Base-by-base conservation (phyloP, 2,888 invertebrate genomes). In the Acleris cristana region DNA sequence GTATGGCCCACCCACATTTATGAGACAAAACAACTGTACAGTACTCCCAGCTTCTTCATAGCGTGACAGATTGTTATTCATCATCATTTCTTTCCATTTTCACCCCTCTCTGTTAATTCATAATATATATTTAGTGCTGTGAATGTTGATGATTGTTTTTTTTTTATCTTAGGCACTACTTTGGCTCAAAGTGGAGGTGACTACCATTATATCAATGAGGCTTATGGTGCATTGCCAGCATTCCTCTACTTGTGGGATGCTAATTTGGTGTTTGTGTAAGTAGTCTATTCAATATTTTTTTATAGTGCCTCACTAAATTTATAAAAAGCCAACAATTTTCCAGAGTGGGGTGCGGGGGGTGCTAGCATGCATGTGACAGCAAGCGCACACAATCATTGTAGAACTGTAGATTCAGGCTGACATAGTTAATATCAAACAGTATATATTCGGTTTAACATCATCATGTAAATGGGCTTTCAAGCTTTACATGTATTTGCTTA, bases 161-260 rank as follows among this genome's bases (percentile, higher is more conserved):
- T 59, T 54, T 23, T 58, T 40, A 58, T 63, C 70, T n/a, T 48
- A 93, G 93, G 95, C 30, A 96, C 96, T 19, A 94, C 95, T 21
- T 96, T 99, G 80, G 97, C 98, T 4, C 97, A 98, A 81, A 98
- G 98, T 69, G 99, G 99, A 23, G 99, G 99, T 2, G 99, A 99
- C 90, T 99, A 99, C 87, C 98, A 98, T 45, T 99, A 99, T 80
- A 98, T 99, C 72, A 94, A 96, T 79, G 96, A 98, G 87, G 97
- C 99, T 1, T 99, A 96, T 82, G 99, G 99, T 30, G 94, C 96
- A 2, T 87, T 99, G 65, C 98, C 98, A 18, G 97, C 99, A 0
- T 99, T 99, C 86, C 92, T 99, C 16, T 99, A 98, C 84, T 92
- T 99, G 16, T 99, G 99, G 99, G 98, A 98, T 83, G 98, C 99